Conservation (phyloP, 2,797 vertebrate species). For the Babyrousa celebensis region DNA sequence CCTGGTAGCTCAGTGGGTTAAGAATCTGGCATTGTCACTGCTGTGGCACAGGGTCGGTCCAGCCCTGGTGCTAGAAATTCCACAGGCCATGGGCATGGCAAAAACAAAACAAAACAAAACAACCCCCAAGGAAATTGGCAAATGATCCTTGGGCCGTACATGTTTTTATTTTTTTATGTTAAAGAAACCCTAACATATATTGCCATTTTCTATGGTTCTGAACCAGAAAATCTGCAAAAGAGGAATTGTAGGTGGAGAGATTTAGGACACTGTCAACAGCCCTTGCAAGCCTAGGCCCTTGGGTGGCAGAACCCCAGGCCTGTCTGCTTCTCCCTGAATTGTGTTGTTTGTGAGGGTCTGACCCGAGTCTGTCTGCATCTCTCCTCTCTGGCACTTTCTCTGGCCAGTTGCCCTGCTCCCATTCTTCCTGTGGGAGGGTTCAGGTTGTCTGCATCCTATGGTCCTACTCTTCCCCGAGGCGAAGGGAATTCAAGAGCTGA, state of each 20-base stretch:
- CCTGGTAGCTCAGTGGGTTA: too few relatives aligned
- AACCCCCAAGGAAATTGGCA: neutral
- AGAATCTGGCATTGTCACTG: too few relatives aligned
- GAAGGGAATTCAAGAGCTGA: neutral
- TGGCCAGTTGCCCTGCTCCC: neutral
- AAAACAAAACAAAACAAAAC: too few relatives aligned
- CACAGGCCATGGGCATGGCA: too few relatives aligned
- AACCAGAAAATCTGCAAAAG: slow-evolving; percentile 7
- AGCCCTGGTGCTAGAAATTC: too few relatives aligned
- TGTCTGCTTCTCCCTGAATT: neutral
- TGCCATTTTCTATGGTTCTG: slow-evolving; percentile 6
- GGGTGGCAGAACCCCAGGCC: neutral
- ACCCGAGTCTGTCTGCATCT: neutral
- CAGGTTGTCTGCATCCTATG: neutral
- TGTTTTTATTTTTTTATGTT: neutral
- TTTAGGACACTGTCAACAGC: neutral
- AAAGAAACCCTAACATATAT: neutral
- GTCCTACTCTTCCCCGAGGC: neutral
- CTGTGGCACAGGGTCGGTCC: too few relatives aligned
- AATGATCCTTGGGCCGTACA: neutral
- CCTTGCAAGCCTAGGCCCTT: rapidly evolving
- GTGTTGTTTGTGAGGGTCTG: neutral
- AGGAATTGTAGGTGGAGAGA: neutral
- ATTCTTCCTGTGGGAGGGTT: neutral
- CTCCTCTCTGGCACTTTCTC: neutral